Evolutionary conservation across 1,140 invertebrate species (phyloP).

Genomic region (Proctacanthus coquilletti): DNA sequence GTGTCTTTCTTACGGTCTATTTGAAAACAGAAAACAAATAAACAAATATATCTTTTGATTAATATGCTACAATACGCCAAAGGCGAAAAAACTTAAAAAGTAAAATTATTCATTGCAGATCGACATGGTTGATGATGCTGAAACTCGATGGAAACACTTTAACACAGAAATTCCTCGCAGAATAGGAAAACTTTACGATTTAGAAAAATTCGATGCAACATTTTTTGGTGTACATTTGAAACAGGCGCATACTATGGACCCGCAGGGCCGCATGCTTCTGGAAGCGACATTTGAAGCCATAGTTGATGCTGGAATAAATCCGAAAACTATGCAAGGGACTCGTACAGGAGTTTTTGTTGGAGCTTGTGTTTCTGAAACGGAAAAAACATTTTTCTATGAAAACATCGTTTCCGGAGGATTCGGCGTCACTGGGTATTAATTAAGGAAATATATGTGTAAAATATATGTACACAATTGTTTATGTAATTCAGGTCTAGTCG

Average conservation of each 20-base stretch:
- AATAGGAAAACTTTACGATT: constrained; percentile 48
- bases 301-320: constrained; percentile 13
- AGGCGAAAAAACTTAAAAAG: no score
- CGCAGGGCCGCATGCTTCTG: constrained; percentile 27
- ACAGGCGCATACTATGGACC: constrained; percentile 29
- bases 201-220: constrained; percentile 36
- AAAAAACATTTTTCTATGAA: constrained; percentile 43
- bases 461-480: no score
- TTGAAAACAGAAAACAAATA: no score
- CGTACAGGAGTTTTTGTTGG: constrained; percentile 60
- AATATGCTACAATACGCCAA: no score
- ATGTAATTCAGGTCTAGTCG: no score
- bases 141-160: constrained; percentile 51
- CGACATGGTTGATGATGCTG: constrained; percentile 63
- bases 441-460: no score
- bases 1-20: no score
- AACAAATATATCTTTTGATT: no score
- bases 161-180: constrained; percentile 50
- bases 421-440: constrained; percentile 51
- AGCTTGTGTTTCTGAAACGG: constrained; percentile 50
- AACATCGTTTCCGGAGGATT: constrained; percentile 33
- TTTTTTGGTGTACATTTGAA: constrained; percentile 38
- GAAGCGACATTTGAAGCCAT: constrained; percentile 24
- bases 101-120: no score
- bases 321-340: constrained; percentile 37